Evolutionary conservation across 2,888 invertebrate genomes (phyloP).

Genomic region (Sclerodermus sp.): DNA sequence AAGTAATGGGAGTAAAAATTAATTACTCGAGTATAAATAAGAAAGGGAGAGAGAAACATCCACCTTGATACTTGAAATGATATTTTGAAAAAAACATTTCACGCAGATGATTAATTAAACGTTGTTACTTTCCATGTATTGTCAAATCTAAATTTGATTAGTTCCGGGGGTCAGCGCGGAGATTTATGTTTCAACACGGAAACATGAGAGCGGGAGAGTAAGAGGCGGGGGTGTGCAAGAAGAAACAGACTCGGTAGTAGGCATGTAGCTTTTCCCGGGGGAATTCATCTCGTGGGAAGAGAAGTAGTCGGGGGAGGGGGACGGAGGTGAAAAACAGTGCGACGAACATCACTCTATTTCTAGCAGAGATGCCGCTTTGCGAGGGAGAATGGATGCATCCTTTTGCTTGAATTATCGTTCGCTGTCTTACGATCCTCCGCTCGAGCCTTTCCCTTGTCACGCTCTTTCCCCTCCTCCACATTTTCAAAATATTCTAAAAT

Average conservation of each 20-base stretch:
- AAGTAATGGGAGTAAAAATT: no score
- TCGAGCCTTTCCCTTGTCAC: slow-evolving; percentile 6
- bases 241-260: slow-evolving; percentile 33
- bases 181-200: slow-evolving; percentile 45
- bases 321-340: slow-evolving; percentile 23
- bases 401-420: slow-evolving; percentile 51
- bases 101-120: no score
- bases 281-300: slow-evolving; percentile 18
- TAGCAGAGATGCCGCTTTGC: slow-evolving; percentile 17
- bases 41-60: no score
- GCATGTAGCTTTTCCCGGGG: slow-evolving; percentile 43
- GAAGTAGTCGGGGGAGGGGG: slow-evolving; percentile 16
- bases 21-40: no score
- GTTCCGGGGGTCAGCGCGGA: slow-evolving; percentile 39
- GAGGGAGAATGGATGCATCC: slow-evolving; percentile 49
- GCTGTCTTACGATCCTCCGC: slow-evolving; percentile 27
- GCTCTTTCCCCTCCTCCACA: slow-evolving; percentile 5
- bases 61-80: no score
- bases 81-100: no score
- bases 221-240: slow-evolving; percentile 24
- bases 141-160: slow-evolving; percentile 52
- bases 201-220: slow-evolving; percentile 4
- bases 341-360: slow-evolving; percentile 37
- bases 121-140: slow-evolving; percentile 17
- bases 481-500: not conserved